Base-by-base conservation (phyloP, 2,888 invertebrate species). In the Athrips mouffetella region DNA sequence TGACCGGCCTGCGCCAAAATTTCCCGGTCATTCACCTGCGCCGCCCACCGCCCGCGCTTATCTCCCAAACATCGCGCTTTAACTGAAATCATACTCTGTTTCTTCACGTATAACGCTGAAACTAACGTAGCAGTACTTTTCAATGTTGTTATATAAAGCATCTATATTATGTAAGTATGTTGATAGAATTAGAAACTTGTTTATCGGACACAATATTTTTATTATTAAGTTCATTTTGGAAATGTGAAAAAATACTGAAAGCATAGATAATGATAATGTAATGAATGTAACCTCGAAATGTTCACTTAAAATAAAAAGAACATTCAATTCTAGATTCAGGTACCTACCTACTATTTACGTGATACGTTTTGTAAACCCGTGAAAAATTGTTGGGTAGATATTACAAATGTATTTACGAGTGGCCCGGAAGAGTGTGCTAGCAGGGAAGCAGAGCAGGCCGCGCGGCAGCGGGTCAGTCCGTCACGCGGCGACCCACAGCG, bases 1-100 rank as follows among this genome's bases (percentile, higher is more conserved):
- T 88, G 88, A 88, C 88, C 88, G 85, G 77, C 78, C 83, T 85
- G 87, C 88, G 88, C 88, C 88, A 87, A 88, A 88, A 84, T 81
- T 83, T 80, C 79, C 86, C 77, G 87, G 81, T 84, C 86, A 64
- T 87, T 84, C 83, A 83, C 83, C 82, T 73, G 63, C 75, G 76
- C 74, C 80, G 80, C 86, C 81, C 82, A 80, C 85, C 69, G 69
- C 79, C 86, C 76, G 73, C 78, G 75, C 60, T 80, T 82, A 84
- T 85, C 85, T 82, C 79, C 72, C 73, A 71, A 80, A 80, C 76
- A 80, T 70, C 65, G 53, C 18, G 52, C 52, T 27, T 53, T 70
- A 61, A 63, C 51, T 70, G 41, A 75, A 70, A 68, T 53, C 53
- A 55, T 33, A 67, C 77, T 70, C 64, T 77, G 1, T 0, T 39